These are phyloP conservation scores for Dendrolimus punctatus DNA, from an alignment of 1,140 invertebrate species.

Conservation along the genomic window DNA sequence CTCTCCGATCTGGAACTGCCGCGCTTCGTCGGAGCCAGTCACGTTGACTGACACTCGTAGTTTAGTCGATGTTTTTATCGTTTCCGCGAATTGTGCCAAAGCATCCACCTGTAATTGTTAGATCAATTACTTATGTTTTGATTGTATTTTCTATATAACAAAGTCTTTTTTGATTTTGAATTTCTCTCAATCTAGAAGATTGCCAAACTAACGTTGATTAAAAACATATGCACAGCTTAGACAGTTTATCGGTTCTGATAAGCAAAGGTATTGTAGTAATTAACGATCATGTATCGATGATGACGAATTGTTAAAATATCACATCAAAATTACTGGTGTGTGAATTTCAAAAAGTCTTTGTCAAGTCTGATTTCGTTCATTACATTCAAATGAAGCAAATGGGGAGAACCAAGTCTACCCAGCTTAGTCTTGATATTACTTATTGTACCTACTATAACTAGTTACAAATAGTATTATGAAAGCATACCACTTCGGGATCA, in stretches of 20 bases:
- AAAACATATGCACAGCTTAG: too few relatives aligned
- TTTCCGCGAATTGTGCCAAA: conserved; percentile 80
- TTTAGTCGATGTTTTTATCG: conserved; percentile 44
- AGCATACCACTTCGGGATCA: conserved; percentile 50
- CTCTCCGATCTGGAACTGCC: conserved; percentile 78
- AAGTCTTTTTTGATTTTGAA: too few relatives aligned
- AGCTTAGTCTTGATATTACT: too few relatives aligned
- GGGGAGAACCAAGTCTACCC: too few relatives aligned
- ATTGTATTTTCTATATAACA: not conserved
- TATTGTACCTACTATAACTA: conserved; percentile 4
- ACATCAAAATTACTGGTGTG: too few relatives aligned
- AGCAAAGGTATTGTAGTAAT: not conserved
- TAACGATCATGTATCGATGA: too few relatives aligned
- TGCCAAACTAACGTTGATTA: too few relatives aligned
- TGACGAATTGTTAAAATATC: too few relatives aligned
- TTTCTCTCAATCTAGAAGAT: not conserved
- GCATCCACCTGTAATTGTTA: conserved; percentile 71
- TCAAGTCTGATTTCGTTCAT: too few relatives aligned
- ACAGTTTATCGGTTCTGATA: not conserved
- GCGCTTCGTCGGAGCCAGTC: conserved; percentile 72
- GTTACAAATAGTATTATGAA: conserved; percentile 10
- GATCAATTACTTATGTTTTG: not conserved
- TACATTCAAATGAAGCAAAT: too few relatives aligned
- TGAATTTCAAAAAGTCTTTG: too few relatives aligned
- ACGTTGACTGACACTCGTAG: conserved; percentile 64